Evolutionary conservation across 2,888 invertebrate genomes (phyloP), one percentile per base, ranked within the genome.

Genomic region (Ochropleura leucogaster): DNA sequence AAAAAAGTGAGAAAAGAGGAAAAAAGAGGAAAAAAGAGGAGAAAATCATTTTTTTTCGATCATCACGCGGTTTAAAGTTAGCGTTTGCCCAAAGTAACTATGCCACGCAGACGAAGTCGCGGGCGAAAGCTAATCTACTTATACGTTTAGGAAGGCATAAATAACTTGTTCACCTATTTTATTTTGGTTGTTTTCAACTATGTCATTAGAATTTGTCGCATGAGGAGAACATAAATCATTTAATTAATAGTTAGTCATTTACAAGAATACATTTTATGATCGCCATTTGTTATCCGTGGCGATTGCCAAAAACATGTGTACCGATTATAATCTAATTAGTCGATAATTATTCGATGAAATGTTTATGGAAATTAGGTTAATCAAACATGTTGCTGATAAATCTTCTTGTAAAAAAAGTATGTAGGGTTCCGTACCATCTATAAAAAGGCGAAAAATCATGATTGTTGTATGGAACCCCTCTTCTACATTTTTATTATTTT

Each of bases 181-280:
- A 44, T 53, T n/a, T n/a, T n/a, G n/a, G 12, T 42, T n/a, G 40
- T 63, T 55, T 68, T 53, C 12, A 47, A 80, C 60, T 55, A 46
- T 67, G 64, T 49, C 46, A 10, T 30, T 40, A 55, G 44, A 80
- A 51, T 40, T 59, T 59, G 53, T 64, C 53, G 18, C 63, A n/a
- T 59, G 74, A 49, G 74, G 16, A 7, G 49, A 66, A 57, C 69
- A 81, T 81, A 81, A 80, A 69, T 79, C 57, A 69, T 57, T 10
- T 57, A 60, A 77, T 72, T 68, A 68, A 77, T 71, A 55, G 68
- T 57, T 62, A 60, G 77, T 59, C 51, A 68, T 72, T 68, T 57
- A 16, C 68, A 63, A 67, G 47, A 80, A 82, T 63, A 72, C 57
- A 64, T 69, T 82, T 80, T 67, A 82, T 57, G 66, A 78, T 59